These are phyloP conservation scores for Drosophila ercepeae DNA, from an alignment of 1,140 invertebrate genomes.

Conservation along the genomic window DNA sequence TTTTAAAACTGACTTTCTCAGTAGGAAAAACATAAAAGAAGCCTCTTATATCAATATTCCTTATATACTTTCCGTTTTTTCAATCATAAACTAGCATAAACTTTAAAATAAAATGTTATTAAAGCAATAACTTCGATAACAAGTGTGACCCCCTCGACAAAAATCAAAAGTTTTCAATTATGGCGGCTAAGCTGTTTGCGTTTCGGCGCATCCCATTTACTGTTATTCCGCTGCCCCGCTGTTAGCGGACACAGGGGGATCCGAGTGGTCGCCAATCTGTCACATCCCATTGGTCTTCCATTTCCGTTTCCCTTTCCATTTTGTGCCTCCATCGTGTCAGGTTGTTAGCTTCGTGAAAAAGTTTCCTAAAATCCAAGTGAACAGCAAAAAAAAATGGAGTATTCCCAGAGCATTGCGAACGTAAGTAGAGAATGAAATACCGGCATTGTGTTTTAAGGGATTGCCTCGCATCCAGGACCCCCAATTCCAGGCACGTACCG, in stretches of 20 bases:
- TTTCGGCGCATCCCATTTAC: too few relatives aligned
- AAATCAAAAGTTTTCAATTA: not conserved
- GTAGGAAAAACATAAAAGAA: too few relatives aligned
- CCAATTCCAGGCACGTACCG: not conserved
- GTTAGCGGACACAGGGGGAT: not conserved
- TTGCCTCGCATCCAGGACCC: not conserved
- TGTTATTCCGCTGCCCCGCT: too few relatives aligned
- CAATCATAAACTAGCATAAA: too few relatives aligned
- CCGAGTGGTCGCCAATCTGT: not conserved
- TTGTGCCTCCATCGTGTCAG: not conserved
- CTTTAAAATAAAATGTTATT: too few relatives aligned
- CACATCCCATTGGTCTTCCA: too few relatives aligned
- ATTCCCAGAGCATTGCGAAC: not conserved
- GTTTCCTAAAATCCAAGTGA: too few relatives aligned
- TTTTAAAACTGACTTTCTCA: too few relatives aligned
- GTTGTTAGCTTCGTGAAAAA: not conserved
- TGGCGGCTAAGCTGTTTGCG: not conserved
- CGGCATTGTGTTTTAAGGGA: not conserved
- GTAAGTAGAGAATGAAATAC: not conserved
- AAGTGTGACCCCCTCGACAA: not conserved
- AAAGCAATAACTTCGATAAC: not conserved
- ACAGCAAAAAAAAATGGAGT: not conserved
- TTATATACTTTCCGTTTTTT: too few relatives aligned
- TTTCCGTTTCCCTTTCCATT: not conserved
- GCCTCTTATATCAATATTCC: too few relatives aligned